phyloP scores from a whole-genome alignment of 2,113 vertebrate species.

The Pteropus alecto region DNA sequence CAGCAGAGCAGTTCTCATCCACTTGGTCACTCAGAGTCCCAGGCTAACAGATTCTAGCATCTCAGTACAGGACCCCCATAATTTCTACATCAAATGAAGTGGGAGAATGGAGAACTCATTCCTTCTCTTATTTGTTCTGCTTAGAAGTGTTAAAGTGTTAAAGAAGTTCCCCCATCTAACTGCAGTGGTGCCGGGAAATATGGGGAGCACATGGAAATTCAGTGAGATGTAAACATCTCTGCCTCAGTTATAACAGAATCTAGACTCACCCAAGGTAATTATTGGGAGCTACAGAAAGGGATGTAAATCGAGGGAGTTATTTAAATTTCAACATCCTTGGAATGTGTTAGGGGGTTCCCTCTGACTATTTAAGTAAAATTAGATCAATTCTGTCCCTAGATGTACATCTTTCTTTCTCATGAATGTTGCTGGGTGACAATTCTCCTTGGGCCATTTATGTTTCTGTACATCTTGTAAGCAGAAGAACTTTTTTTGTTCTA shows the following conservation, averaged over 20 bases:
- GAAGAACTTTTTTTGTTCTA: neutral
- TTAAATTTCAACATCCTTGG: neutral
- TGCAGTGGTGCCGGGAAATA: neutral
- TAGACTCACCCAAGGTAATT: neutral
- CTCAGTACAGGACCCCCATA: neutral
- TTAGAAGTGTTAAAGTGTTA: neutral
- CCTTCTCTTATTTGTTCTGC: neutral
- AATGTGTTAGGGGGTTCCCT: neutral
- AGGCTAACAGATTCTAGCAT: neutral
- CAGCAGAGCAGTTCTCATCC: neutral
- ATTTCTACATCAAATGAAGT: neutral
- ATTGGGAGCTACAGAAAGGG: neutral
- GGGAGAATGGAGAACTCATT: neutral
- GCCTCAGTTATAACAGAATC: neutral
- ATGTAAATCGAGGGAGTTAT: neutral
- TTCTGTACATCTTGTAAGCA: neutral
- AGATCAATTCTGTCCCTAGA: neutral
- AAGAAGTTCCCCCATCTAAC: neutral
- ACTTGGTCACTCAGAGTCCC: neutral
- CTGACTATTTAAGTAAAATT: neutral
- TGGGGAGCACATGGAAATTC: neutral
- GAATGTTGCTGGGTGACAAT: neutral
- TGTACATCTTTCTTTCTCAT: neutral
- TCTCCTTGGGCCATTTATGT: neutral
- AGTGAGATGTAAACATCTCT: neutral